Evolutionary conservation across 2,888 invertebrate species (phyloP), one percentile per base, ranked within the genome.

Genomic region (Macrophya alboannulata): DNA sequence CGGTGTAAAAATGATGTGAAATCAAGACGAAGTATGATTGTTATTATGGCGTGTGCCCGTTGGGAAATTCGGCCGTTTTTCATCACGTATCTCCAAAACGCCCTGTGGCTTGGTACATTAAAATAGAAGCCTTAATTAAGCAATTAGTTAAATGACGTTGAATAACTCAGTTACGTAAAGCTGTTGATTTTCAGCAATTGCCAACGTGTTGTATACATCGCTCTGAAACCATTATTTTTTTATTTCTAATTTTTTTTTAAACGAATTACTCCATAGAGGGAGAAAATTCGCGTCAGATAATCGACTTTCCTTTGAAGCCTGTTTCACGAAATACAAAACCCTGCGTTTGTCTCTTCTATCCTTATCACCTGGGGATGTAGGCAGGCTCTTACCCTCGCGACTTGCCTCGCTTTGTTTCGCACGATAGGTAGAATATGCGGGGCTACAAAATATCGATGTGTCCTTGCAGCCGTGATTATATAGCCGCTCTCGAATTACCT

Each of bases 381-480:
- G 4, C 3, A 12, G 25, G 21, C 1, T 25, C 45, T 74, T 45
- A 45, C 43, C 45, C 45, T 74, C 45, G 21, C 5, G 31, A 31
- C 15, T 25, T 21, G 5, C 15, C 25, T 17, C 17, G 31, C 40
- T 10, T n/a, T 45, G 40, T 43, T 10, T 72, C 37, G 17, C 6
- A 15, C 17, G 68, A 37, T 5, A 68, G 68, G 17, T 5, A 68
- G 17, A 25, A 12, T 37, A 68, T 5, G n/a, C n/a, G 31, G 17
- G 68, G 37, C 68, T 68, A 17, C 68, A 21, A 62, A 62, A 62
- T 68, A 68, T 68, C 68, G 68, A 68, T 68, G 68, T 68, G 37
- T 25, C 1, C 15, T 68, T 68, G 15, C 68, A 37, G 17, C 17
- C 31, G 5, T 37, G 37, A 31, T n/a, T n/a, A n/a, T 31, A 31